Percentiles rank a stretch among this genome's conserved stretches.
Conservation (phyloP, 2,888 invertebrate species). For the Papilio protenor region DNA sequence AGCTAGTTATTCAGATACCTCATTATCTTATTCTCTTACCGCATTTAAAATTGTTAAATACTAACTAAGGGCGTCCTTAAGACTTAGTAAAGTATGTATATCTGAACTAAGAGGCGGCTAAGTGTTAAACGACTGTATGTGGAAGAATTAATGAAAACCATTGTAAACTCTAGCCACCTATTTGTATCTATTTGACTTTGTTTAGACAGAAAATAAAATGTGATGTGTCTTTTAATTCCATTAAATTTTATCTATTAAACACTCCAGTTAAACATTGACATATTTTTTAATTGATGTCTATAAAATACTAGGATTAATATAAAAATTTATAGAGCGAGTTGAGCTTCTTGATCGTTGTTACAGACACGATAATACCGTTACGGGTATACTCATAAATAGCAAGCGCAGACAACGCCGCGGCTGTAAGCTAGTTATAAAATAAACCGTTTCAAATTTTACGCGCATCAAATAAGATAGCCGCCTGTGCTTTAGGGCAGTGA, state of each 20-base stretch:
- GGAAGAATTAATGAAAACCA: too few relatives aligned
- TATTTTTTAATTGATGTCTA: not conserved
- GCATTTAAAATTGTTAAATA: too few relatives aligned
- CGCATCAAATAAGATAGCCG: constrained; percentile 29
- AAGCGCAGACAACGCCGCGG: constrained; percentile 12
- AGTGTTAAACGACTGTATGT: too few relatives aligned
- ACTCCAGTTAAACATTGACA: not conserved
- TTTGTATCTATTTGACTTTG: too few relatives aligned
- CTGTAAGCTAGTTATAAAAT: constrained; percentile 28
- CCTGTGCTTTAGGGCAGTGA: constrained; percentile 26
- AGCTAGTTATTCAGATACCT: too few relatives aligned
- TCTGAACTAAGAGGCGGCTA: too few relatives aligned
- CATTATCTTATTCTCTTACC: too few relatives aligned
- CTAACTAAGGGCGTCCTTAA: too few relatives aligned
- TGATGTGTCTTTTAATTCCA: too few relatives aligned
- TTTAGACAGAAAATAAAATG: too few relatives aligned
- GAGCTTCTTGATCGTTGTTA: constrained; percentile 12
- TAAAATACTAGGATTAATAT: not conserved
- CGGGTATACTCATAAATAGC: not conserved
- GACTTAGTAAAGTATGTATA: too few relatives aligned
- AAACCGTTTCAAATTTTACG: constrained; percentile 41
- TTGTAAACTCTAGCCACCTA: too few relatives aligned
- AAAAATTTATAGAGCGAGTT: constrained; percentile 7
- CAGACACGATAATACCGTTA: constrained; percentile 15
- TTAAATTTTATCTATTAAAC: not conserved